Conservation (phyloP, 2,113 vertebrate genomes). For the Kobus ellipsiprymnus region DNA sequence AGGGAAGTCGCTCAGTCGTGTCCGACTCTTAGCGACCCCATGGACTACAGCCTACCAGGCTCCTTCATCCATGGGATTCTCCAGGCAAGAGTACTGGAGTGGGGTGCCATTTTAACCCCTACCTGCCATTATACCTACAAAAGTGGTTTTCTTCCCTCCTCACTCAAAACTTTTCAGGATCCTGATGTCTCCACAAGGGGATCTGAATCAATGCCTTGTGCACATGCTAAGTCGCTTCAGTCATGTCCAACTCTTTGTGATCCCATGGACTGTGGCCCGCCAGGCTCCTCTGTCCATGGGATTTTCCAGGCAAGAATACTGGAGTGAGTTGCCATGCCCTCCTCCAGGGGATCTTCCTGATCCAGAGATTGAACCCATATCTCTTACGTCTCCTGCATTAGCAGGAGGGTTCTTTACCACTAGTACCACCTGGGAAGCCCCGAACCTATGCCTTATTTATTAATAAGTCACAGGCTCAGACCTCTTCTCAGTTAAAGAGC, state of each 20-base stretch:
- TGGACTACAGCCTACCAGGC: too few species aligned
- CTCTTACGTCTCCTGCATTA: background rate
- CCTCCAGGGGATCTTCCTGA: background rate
- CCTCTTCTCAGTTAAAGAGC: background rate
- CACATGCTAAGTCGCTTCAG: background rate
- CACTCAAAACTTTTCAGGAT: background rate
- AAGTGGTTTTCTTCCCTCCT: background rate
- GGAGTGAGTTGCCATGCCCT: background rate
- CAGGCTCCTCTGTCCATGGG: background rate
- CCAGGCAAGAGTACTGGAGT: too few species aligned
- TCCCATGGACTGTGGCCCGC: background rate
- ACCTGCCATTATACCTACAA: background rate
- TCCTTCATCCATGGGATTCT: too few species aligned
- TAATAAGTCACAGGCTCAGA: background rate
- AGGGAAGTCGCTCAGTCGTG: too few species aligned
- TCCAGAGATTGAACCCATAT: rapidly evolving
- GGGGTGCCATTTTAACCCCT: background rate
- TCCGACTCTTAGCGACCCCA: too few species aligned
- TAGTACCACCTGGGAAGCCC: background rate
- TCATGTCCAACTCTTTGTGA: background rate
- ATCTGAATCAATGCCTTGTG: background rate
- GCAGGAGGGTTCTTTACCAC: background rate
- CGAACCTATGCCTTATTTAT: background rate
- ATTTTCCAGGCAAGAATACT: background rate
- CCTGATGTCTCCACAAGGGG: background rate